phyloP scores from a whole-genome alignment of 1,140 invertebrate species.

The Magallana angulata region DNA sequence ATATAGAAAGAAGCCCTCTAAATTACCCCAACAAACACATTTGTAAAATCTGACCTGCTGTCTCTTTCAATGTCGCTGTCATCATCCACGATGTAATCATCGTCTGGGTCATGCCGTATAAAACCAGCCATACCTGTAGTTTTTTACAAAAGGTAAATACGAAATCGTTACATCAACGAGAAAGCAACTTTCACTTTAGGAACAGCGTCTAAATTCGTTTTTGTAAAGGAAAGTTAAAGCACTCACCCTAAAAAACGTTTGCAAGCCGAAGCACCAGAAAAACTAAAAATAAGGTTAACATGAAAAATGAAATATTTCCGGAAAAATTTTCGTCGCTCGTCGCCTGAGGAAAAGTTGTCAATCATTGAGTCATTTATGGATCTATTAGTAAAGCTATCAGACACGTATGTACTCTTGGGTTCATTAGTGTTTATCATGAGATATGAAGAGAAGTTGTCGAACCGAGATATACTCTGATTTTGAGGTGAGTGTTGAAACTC shows the following conservation, averaged over 20 bases:
- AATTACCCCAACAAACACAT: too few species aligned
- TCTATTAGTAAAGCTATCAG: neutral
- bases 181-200: neutral
- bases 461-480: neutral
- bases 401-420: too few species aligned
- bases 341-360: neutral
- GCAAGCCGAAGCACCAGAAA: neutral
- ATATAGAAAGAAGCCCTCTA: too few species aligned
- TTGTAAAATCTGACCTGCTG: conserved; percentile 6
- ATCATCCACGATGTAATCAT: conserved; percentile 7
- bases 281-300: neutral
- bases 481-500: neutral
- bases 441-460: conserved; percentile 4
- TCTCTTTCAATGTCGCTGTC: neutral
- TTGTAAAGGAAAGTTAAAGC: neutral
- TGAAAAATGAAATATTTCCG: neutral
- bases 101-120: neutral
- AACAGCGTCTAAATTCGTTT: neutral
- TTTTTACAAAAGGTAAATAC: too few species aligned
- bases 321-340: neutral
- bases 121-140: neutral
- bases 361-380: neutral
- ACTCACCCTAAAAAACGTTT: neutral
- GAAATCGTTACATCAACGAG: too few species aligned
- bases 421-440: neutral